Evolutionary conservation across 2,113 vertebrate genomes (phyloP), one percentile per base, ranked within the genome.

Genomic region (Athene cunicularia): DNA sequence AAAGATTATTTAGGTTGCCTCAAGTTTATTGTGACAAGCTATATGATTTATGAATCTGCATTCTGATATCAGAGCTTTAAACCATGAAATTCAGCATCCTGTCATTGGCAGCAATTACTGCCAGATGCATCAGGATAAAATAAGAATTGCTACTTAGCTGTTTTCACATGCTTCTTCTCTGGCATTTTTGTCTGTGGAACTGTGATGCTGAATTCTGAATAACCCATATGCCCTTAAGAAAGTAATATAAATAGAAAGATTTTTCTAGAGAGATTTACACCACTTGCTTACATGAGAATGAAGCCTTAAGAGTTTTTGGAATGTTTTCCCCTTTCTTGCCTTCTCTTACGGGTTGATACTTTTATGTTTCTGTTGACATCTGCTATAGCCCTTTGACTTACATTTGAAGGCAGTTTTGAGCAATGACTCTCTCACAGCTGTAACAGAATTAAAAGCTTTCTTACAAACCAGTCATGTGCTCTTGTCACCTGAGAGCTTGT

Each of bases 391-490:
- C 59, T 95, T 76, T 80, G 39, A 68, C 76, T 84, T 91, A 22
- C 21, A 15, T 73, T 89, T 81, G 45, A 79, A 86, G 80, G 64
- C 60, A 85, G 5, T 81, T 94, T 81, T 64, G 68, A 89, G 64
- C 43, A 87, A 93, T 80, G 47, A 47, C 39, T 72, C 8, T 79
- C 47, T 88, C 49, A 79, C 22, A 41, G 12, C 88, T 92, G 5
- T 84, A 86, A 73, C 13, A 50, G 39, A 62, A 81, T 73, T 73
- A 80, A 77, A 24, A 80, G 67, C 45, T 86, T 88, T 37, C 52
- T 59, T 66, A 83, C 90, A 87, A 94, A 91, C 93, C 55, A 80
- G 3, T 93, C 76, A 90, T 91, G 47, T 87, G 8, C 66, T 95
- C 41, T 52, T 1, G 1, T 88, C 70, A 75, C 49, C n/a, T 55